phyloP scores from a whole-genome alignment of 2,113 vertebrate species.

The Axis porcinus region DNA sequence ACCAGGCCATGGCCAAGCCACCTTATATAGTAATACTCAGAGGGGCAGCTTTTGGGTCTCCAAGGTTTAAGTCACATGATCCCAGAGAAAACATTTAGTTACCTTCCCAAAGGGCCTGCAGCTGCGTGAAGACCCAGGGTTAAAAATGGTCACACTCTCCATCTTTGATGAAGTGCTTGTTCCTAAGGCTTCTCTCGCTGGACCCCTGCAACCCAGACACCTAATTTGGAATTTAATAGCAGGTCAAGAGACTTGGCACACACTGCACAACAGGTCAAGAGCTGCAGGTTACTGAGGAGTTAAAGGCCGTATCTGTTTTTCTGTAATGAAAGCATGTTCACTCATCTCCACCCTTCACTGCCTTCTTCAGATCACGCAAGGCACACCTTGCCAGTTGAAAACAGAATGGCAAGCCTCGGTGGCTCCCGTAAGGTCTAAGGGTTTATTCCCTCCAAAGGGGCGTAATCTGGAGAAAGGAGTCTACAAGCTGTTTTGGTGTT shows the following conservation, averaged over 20 bases:
- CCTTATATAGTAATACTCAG: neutral
- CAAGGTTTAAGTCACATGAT: neutral
- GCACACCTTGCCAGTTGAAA: neutral
- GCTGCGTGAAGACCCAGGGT: neutral
- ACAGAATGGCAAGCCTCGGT: no score
- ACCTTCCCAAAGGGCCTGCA: neutral
- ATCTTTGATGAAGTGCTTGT: neutral
- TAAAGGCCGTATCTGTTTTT: neutral
- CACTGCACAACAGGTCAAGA: neutral
- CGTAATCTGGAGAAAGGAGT: neutral
- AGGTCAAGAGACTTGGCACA: neutral
- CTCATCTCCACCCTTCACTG: accelerated
- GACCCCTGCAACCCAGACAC: neutral
- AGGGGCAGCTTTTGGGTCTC: no score
- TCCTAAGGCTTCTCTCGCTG: neutral
- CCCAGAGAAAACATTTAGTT: no score
- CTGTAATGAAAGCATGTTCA: no score
- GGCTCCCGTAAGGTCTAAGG: accelerated
- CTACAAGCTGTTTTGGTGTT: no score
- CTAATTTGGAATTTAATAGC: neutral
- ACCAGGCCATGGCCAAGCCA: no score
- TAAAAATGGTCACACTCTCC: no score
- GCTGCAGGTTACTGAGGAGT: neutral
- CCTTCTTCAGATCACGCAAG: neutral
- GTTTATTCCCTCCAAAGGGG: no score